Evolutionary conservation across 2,113 vertebrate species (phyloP).

Genomic region (Ageneiosus marmoratus): DNA sequence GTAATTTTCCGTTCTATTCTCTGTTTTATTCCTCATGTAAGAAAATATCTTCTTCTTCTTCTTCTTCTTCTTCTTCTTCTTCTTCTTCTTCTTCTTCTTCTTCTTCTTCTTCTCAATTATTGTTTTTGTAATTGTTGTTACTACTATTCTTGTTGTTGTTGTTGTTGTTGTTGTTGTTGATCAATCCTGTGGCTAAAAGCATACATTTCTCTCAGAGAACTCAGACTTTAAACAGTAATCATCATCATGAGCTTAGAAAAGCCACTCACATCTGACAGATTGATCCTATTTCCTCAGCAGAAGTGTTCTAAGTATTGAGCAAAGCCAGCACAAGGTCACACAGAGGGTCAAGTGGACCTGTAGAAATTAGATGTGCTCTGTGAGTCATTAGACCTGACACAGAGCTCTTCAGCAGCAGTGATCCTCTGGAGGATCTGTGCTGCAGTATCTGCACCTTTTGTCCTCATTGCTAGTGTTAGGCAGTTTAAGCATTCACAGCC

Average conservation of each 20-base stretch:
- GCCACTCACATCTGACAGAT: background rate
- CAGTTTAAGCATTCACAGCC: background rate
- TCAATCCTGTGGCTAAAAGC: background rate
- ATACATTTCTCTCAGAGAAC: background rate
- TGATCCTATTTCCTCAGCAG: slow-evolving; percentile 4
- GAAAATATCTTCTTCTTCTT: background rate
- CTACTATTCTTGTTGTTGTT: background rate
- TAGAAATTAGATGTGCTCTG: slow-evolving; percentile 24
- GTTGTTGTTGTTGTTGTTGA: background rate
- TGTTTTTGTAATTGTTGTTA: background rate
- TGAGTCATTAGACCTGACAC: slow-evolving; percentile 27
- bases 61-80: background rate
- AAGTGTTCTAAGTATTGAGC: slow-evolving; percentile 1
- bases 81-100: background rate
- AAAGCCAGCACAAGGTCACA: slow-evolving; percentile 36
- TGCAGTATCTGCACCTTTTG: background rate
- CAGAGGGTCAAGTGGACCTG: slow-evolving; percentile 1
- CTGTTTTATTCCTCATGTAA: background rate
- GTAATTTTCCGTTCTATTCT: background rate
- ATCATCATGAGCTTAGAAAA: background rate
- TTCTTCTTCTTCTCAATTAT: background rate
- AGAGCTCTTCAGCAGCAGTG: background rate
- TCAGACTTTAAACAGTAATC: background rate
- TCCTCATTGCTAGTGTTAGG: background rate
- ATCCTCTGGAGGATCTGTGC: slow-evolving; percentile 2